Base-by-base conservation (phyloP, 2,797 vertebrate genomes). In the Poecilia velifera region DNA sequence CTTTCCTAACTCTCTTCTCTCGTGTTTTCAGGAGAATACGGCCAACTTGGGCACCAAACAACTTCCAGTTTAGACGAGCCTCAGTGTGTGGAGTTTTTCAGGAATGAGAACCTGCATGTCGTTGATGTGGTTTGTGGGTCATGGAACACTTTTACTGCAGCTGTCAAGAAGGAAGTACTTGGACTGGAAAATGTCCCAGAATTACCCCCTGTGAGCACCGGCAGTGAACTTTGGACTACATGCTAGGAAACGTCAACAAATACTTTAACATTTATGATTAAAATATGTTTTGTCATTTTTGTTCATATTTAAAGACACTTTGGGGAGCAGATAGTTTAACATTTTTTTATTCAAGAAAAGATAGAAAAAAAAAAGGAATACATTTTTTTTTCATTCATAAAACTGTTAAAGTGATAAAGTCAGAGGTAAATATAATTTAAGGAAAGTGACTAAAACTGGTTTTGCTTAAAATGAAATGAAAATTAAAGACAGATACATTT, bases 61-160 rank as follows among this genome's bases (percentile, higher is more conserved):
- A 49, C 70, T 0, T 0, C 8, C 78, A 97, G 95, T 92, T 95
- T 86, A 3, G 98, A 99, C 85, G 95, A 82, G 80, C 97, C 98
- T 0, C 89, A 82, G 57, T 80, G 82, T 0, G 97, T 99, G 0
- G 91, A 96, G 28, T 94, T 94, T 87, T 98, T 99, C 87, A 82
- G 73, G 20, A 79, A 90, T 0, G 18, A 91, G 62, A 89, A 89
- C 6, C 82, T 98, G 85, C 39, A 0, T n/a, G 98, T 95, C 0
- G 80, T 93, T 36, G 93, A 97, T 43, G 97, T 98, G 20, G 94
- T 94, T 0, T 99, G 98, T 0, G 98, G 98, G 16, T 89, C 95
- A 0, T 99, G 98, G 98, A 98, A 96, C 91, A 99, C 98, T 0
- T 99, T 97, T 1, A 82, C 93, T 53, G 93, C 88, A 0, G 94